Evolutionary conservation across 1,140 invertebrate species (phyloP), one percentile per base, ranked within the genome.

Genomic region (Philaenus spumarius): DNA sequence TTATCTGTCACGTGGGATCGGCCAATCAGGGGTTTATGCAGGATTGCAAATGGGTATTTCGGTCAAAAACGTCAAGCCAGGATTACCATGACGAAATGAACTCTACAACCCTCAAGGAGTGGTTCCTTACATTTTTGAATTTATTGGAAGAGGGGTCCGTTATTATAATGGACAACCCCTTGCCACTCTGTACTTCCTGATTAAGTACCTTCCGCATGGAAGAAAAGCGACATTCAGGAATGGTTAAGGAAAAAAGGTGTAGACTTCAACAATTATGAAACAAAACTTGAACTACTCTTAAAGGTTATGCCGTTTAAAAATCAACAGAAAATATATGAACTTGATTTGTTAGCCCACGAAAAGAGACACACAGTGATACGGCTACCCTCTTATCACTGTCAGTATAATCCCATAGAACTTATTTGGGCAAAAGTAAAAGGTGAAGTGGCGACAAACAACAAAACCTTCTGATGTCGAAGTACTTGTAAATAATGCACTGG

Each of bases 321-420:
- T 14, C 14, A 26, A 51, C 11, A 51, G 48, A 34, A 24, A n/a
- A n/a, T n/a, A n/a, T n/a, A 51, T 22, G 48, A 51, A 24, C 48
- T 51, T 12, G 48, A 51, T 22, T 9, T 23, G 14, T 35, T 64
- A n/a, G 66, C 63, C 12, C 22, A 46, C 26, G 30, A 23, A 20
- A 20, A 34, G 9, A 63, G 62, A 12, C 51, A 63, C 26, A 61
- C 30, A 53, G 63, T 68, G 23, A 15, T 68, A 50, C 17, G 66
- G 7, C 46, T 68, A 11, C 67, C 67, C 1, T 65, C 64, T 37
- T 68, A 68, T 22, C 62, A n/a, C n/a, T n/a, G n/a, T n/a, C n/a
- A n/a, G n/a, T n/a, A n/a, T n/a, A n/a, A n/a, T n/a, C n/a, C n/a
- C n/a, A n/a, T n/a, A n/a, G n/a, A n/a, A n/a, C n/a, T n/a, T n/a